Conservation (phyloP, 2,888 invertebrate species). For the Aspidapion aeneum region DNA sequence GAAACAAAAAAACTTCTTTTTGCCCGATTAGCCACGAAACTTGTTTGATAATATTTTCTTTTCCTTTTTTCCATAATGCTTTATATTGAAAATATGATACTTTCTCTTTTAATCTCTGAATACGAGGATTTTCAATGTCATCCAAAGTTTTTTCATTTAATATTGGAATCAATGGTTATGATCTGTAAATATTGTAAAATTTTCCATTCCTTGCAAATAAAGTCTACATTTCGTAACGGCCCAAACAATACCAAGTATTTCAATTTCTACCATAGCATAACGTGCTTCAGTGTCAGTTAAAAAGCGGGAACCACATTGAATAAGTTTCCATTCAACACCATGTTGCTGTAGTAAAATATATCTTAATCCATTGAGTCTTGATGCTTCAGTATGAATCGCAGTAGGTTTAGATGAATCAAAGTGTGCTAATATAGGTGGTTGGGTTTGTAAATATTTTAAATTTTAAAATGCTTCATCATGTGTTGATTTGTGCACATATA, state of each 20-base stretch:
- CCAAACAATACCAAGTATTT: neutral
- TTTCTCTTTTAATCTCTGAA: neutral
- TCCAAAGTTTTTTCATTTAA: neutral
- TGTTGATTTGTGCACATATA: too few relatives aligned
- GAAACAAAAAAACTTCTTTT: too few relatives aligned
- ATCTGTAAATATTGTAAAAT: neutral
- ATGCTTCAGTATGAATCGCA: neutral
- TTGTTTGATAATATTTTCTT: neutral
- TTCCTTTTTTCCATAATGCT: neutral
- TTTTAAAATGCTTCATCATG: neutral
- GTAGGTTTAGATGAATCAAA: neutral
- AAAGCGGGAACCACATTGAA: neutral
- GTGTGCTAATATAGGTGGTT: neutral
- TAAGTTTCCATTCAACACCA: neutral
- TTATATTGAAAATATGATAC: neutral
- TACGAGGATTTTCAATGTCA: neutral
- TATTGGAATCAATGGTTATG: neutral
- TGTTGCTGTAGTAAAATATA: neutral
- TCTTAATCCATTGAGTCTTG: neutral
- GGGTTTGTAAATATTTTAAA: neutral
- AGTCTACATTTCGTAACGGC: neutral
- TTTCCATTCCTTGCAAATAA: neutral
- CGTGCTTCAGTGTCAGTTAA: neutral
- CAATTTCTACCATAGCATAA: neutral
- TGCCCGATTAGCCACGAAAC: too few relatives aligned